Percentiles rank a stretch among this genome's conserved stretches.
These are phyloP conservation scores for Solenodon paradoxus DNA, from an alignment of 2,113 vertebrate genomes.

Conservation along the genomic window DNA sequence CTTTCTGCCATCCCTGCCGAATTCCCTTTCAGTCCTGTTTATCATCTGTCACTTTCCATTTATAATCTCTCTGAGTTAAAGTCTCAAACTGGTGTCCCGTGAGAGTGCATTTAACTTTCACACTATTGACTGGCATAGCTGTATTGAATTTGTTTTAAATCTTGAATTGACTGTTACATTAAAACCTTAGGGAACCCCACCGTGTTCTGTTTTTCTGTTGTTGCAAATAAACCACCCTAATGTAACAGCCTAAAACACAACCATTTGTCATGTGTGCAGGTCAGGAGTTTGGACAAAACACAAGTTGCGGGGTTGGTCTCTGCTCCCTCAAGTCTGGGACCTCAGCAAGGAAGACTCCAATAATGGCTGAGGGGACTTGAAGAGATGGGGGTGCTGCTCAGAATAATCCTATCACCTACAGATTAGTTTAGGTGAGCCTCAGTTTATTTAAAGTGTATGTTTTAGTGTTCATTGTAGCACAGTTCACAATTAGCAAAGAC, in stretches of 20 bases:
- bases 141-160: not conserved
- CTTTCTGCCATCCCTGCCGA: not conserved
- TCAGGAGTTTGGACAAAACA: not conserved
- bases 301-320: not conserved
- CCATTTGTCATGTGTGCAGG: not conserved
- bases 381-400: not conserved
- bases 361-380: not conserved
- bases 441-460: not conserved
- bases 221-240: not conserved
- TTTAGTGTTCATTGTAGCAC: no score
- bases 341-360: not conserved
- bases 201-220: not conserved
- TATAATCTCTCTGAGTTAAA: not conserved
- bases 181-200: not conserved
- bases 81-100: not conserved
- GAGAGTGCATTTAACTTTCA: not conserved
- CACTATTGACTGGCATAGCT: not conserved
- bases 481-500: no score
- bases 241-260: not conserved
- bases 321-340: not conserved
- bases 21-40: not conserved
- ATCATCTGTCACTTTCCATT: not conserved
- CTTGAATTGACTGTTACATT: not conserved
- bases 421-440: not conserved
- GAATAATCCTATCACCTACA: not conserved